Evolutionary conservation across 2,888 invertebrate species (phyloP).

Genomic region (Dinocampus coccinellae): DNA sequence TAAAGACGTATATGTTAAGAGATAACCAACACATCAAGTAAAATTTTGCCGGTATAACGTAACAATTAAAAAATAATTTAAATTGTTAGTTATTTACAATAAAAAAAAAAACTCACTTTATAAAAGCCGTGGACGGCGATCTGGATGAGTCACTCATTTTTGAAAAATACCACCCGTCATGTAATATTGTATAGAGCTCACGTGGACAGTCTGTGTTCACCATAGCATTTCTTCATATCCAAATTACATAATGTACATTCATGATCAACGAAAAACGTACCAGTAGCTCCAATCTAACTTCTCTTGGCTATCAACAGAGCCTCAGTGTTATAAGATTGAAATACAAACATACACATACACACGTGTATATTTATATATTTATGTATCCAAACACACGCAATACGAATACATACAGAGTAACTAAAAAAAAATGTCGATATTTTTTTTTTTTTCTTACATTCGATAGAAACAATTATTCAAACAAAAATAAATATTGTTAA

Average conservation of each 20-base stretch:
- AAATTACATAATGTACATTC: slow-evolving; percentile 22
- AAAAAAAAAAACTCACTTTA: slow-evolving; percentile 57
- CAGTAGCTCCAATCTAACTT: neutral
- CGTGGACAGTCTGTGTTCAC: slow-evolving; percentile 57
- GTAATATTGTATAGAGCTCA: slow-evolving; percentile 54
- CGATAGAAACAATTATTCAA: neutral
- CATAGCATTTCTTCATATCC: slow-evolving; percentile 59
- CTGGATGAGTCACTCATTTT: slow-evolving; percentile 65
- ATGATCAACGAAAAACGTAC: neutral
- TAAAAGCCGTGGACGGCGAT: slow-evolving; percentile 57
- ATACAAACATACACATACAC: neutral
- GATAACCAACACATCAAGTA: neutral
- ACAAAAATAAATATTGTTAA: neutral
- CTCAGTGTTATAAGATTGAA: neutral
- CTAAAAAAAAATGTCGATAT: neutral
- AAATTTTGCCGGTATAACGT: slow-evolving; percentile 7
- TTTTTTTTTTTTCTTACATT: neutral
- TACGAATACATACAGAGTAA: too few relatives aligned
- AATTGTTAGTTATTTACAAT: slow-evolving; percentile 17
- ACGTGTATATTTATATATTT: neutral
- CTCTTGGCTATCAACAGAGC: neutral
- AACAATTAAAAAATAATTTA: neutral
- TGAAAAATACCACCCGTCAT: slow-evolving; percentile 57
- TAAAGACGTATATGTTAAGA: neutral
- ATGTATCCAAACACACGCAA: too few relatives aligned